Evolutionary conservation across 2,888 invertebrate genomes (phyloP).

Genomic region (Mimas tiliae): DNA sequence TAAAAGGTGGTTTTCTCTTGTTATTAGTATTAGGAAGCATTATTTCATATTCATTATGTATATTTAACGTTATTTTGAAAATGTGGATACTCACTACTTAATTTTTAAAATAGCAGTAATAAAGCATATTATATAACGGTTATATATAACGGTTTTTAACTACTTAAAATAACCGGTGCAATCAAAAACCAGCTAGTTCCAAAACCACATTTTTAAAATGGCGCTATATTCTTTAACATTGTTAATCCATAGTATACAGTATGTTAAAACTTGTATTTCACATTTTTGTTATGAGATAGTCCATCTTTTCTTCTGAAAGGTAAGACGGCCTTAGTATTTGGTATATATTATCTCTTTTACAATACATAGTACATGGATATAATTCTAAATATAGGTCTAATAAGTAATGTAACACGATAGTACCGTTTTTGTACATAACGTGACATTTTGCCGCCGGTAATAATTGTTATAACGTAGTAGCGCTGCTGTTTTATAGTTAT

Average conservation of each 20-base stretch:
- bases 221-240: background rate
- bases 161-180: constrained; percentile 12
- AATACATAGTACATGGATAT: background rate
- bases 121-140: too few relatives aligned
- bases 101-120: background rate
- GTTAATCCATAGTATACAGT: constrained; percentile 16
- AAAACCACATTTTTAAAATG: background rate
- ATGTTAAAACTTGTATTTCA: background rate
- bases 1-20: constrained; percentile 13
- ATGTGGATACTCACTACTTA: background rate
- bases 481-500: constrained; percentile 8
- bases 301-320: background rate
- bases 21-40: constrained; percentile 7
- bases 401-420: background rate
- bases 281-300: background rate
- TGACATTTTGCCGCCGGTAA: background rate
- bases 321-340: background rate
- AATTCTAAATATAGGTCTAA: constrained; percentile 3
- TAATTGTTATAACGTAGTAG: constrained; percentile 13
- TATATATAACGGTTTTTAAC: constrained; percentile 17
- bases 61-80: background rate
- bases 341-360: background rate
- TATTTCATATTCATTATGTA: background rate
- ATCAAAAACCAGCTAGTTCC: background rate
- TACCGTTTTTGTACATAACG: background rate